Evolutionary conservation across 2,888 invertebrate species (phyloP), one percentile per base, ranked within the genome.

Genomic region (Sisyra nigra): DNA sequence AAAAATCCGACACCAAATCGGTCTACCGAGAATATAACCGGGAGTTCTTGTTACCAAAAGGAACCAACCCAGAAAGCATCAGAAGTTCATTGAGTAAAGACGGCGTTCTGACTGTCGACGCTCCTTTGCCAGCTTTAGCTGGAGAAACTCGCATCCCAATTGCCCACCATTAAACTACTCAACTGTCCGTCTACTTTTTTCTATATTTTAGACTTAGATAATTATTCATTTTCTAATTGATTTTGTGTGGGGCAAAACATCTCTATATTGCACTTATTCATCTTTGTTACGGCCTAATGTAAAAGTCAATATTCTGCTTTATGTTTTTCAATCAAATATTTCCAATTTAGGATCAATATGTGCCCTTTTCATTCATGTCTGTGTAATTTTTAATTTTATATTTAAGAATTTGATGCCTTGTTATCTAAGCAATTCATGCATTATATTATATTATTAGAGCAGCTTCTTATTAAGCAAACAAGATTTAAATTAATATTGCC

Each of bases 21-120:
- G 91, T 94, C 48, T 96, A 92, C 75, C 80, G 94, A 67, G 96
- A 97, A 66, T 97, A 96, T 77, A 94, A 94, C 67, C 78, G 93
- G 52, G 94, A 94, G 68, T 97, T 96, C 72, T 72, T 94, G 61
- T 69, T 97, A 61, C 97, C 96, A 5, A 88, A 92, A 65, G 94
- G 94, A 54, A 92, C 94, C 46, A 91, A 94, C 66, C 93, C 94
- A 1, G 96, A 96, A 68, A 78, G 80, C 50, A 93, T 97, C 67
- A 88, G 88, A 63, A 94, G 93, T 24, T 93, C 93, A 37, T 71
- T 97, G 59, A 92, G 91, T 60, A 89, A 92, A 63, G 93, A 94
- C 60, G 97, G 97, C 35, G 89, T 96, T 24, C 72, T 97, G 48
- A 93, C 94, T 30, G 94, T 97, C 39, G 93, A 94, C 61, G 96